These are phyloP conservation scores for Tridacna crocea DNA, from an alignment of 2,888 invertebrate species.

Conservation along the genomic window DNA sequence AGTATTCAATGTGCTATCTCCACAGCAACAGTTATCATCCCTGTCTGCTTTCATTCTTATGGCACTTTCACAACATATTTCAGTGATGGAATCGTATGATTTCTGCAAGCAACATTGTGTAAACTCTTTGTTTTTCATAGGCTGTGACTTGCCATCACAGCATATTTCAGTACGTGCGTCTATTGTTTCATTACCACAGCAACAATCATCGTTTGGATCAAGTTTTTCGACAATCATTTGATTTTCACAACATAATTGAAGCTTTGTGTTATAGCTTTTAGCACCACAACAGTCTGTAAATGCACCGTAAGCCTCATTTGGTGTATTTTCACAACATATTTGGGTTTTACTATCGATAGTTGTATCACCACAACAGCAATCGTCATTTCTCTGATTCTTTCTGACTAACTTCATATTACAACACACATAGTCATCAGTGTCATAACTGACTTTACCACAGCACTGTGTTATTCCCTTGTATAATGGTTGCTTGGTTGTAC, in stretches of 20 bases:
- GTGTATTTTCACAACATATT: conserved; percentile 47
- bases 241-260: conserved; percentile 41
- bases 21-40: conserved; percentile 48
- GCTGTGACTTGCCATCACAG: conserved; percentile 44
- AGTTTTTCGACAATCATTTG: conserved; percentile 41
- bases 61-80: conserved; percentile 41
- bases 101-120: conserved; percentile 41
- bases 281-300: conserved; percentile 43
- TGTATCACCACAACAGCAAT: conserved; percentile 47
- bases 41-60: conserved; percentile 33
- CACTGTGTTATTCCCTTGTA: conserved; percentile 42
- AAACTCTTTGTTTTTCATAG: conserved; percentile 39
- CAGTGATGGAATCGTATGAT: conserved; percentile 45
- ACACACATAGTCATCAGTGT: conserved; percentile 35
- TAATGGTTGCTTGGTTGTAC: conserved; percentile 38
- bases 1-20: conserved; percentile 38
- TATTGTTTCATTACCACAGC: conserved; percentile 48
- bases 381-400: conserved; percentile 40
- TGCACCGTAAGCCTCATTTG: conserved; percentile 28
- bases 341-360: conserved; percentile 37
- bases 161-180: conserved; percentile 48
- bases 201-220: conserved; percentile 42
- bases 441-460: conserved; percentile 41
- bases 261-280: conserved; percentile 40
- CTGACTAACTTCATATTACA: conserved; percentile 20